Base-by-base conservation (phyloP, 1,140 invertebrate species). In the Tetramorium parvispinum region DNA sequence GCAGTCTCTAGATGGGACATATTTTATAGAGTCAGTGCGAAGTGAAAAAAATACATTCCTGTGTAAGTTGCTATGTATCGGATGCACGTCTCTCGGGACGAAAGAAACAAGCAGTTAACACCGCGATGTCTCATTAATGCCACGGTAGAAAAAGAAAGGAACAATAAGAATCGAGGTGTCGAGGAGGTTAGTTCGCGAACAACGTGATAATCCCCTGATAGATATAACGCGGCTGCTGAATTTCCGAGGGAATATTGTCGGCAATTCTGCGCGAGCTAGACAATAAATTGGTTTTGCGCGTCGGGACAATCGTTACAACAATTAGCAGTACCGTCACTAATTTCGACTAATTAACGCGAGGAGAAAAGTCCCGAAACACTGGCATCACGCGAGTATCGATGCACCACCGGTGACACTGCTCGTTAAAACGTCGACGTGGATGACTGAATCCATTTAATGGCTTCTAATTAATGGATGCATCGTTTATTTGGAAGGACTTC, bases 241-340 rank as follows among this genome's bases (percentile, higher is more conserved):
- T 83, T 83, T 75, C 53, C 68, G 82, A 63, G 75, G 71, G 87
- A 71, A 86, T 78, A 85, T 89, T 86, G 88, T 57, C 57, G 46
- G 21, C 75, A 73, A 85, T 85, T 65, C 55, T 32, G 63, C 18
- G 27, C 61, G 71, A 46, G 75, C 46, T 63, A 86, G 75, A 90
- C 89, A 90, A 90, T 90, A 89, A 90, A 90, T 90, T 88, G 86
- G 88, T 90, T 90, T 90, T 89, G 87, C 89, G 77, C 86, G 59
- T 68, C 71, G 65, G 70, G 59, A 90, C 88, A 90, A 90, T 90
- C 61, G 63, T 24, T 66, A 78, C 82, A 88, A 91, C 86, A 91
- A 91, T 91, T 90, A 88, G 83, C 89, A 88, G 32, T 77, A 77
- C 55, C 89, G 83, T 78, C 87, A 75, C 87, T 91, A 90, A 91